These are phyloP conservation scores for Phocides pigmalion DNA, from an alignment of 1,140 invertebrate species.

Conservation along the genomic window DNA sequence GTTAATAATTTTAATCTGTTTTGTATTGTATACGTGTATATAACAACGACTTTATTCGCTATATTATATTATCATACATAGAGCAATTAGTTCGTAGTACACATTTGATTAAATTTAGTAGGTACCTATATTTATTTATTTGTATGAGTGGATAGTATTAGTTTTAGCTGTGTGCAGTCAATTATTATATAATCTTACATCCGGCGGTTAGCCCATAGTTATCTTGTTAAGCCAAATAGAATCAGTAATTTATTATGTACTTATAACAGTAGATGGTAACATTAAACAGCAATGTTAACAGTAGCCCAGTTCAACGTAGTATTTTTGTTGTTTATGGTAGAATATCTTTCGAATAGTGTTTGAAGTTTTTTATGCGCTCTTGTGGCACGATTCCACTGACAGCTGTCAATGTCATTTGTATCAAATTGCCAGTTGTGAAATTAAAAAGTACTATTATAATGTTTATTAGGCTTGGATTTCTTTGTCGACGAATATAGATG, in stretches of 20 bases:
- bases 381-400: constrained; percentile 3
- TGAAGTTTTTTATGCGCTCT: constrained; percentile 2
- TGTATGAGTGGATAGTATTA: constrained; percentile 1
- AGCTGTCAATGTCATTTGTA: background rate
- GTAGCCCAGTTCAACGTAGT: constrained; percentile 22
- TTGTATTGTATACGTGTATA: background rate
- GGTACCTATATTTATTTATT: background rate
- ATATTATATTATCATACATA: background rate
- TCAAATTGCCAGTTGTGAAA: background rate
- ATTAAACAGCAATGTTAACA: constrained; percentile 14
- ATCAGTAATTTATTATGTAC: constrained; percentile 16
- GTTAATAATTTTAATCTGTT: background rate
- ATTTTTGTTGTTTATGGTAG: constrained; percentile 16
- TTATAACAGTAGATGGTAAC: constrained; percentile 10
- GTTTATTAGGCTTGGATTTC: too few relatives aligned
- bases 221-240: constrained; percentile 28
- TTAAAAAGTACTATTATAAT: too few relatives aligned
- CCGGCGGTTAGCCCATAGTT: constrained; percentile 13
- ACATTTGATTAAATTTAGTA: background rate
- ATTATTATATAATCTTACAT: constrained; percentile 27
- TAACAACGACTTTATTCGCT: background rate
- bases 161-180: constrained; percentile 29
- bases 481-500: too few relatives aligned
- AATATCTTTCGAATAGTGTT: constrained; percentile 27
- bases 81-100: background rate